These are phyloP conservation scores for Parazoanthus darwini DNA, from an alignment of 92 coral and sea anemone genomes.

Conservation along the genomic window DNA sequence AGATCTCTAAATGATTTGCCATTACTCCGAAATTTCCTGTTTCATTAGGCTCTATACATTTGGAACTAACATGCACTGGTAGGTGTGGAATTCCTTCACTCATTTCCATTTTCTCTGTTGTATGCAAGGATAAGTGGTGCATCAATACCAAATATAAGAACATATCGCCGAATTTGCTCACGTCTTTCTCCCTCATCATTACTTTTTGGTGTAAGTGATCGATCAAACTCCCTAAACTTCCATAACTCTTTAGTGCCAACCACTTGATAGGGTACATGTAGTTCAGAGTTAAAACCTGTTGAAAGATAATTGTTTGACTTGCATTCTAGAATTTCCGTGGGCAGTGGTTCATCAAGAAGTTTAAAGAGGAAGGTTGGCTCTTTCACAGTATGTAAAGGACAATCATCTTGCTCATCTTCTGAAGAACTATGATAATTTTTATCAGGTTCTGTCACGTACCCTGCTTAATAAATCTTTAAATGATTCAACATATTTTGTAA, in stretches of 20 bases:
- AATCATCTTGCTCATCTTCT: background rate
- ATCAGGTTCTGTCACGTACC: conserved; percentile 3
- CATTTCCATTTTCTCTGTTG: conserved; percentile 33
- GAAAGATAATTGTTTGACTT: conserved; percentile 9
- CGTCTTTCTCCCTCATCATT: conserved; percentile 36
- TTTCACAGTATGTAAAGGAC: background rate
- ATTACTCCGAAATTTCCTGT: no score
- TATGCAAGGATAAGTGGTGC: conserved; percentile 35
- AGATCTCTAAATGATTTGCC: conserved; percentile 38
- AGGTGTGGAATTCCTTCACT: conserved; percentile 28
- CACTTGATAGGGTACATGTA: conserved; percentile 34
- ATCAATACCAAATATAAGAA: conserved; percentile 40
- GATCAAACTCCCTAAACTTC: conserved; percentile 48
- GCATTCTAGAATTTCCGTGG: background rate
- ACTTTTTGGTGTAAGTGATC: conserved; percentile 37
- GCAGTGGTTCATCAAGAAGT: background rate
- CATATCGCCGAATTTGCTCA: conserved; percentile 39
- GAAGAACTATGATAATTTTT: background rate
- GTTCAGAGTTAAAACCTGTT: background rate
- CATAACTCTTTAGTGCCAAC: conserved; percentile 33
- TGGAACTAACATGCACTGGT: conserved; percentile 28
- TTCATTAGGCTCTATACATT: no score
- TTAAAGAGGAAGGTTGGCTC: background rate
- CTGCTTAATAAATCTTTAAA: conserved; percentile 35
- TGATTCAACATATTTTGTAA: conserved; percentile 24